A percentile compares a stretch with the other conserved stretches of the same genome.
phyloP scores from a whole-genome alignment of 1,140 invertebrate species.

The Condylostylus longicornis region DNA sequence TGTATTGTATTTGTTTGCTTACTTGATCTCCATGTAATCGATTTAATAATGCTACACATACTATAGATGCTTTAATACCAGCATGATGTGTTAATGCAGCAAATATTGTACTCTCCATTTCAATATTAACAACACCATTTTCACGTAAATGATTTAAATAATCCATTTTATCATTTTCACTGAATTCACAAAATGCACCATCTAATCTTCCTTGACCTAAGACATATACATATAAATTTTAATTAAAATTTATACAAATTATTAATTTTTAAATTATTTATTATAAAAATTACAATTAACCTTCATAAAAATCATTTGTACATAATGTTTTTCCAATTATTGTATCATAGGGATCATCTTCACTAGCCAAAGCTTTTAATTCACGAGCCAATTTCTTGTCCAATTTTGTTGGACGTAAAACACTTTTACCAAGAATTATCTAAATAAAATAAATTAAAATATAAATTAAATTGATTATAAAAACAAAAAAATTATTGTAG shows the following conservation, averaged over 20 bases:
- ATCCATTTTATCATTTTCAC: conserved; percentile 73
- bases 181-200: conserved; percentile 93
- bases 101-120: conserved; percentile 85
- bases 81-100: conserved; percentile 86
- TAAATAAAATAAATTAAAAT: conserved; percentile 33
- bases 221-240: conserved; percentile 5
- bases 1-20: conserved; percentile 6
- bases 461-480: background rate
- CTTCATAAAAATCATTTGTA: conserved; percentile 96
- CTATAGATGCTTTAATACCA: conserved; percentile 81
- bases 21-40: conserved; percentile 90
- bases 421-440: conserved; percentile 75
- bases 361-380: conserved; percentile 51
- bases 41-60: conserved; percentile 89
- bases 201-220: conserved; percentile 82
- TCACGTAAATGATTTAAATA: conserved; percentile 66
- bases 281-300: conserved; percentile 30
- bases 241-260: background rate
- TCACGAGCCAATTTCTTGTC: conserved; percentile 67
- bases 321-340: conserved; percentile 87
- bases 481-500: background rate
- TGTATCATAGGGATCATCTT: conserved; percentile 71
- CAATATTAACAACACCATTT: conserved; percentile 83
- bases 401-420: conserved; percentile 65
- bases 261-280: background rate